phyloP scores from a whole-genome alignment of 2,888 invertebrate genomes.

The Conops quadrifasciatus region DNA sequence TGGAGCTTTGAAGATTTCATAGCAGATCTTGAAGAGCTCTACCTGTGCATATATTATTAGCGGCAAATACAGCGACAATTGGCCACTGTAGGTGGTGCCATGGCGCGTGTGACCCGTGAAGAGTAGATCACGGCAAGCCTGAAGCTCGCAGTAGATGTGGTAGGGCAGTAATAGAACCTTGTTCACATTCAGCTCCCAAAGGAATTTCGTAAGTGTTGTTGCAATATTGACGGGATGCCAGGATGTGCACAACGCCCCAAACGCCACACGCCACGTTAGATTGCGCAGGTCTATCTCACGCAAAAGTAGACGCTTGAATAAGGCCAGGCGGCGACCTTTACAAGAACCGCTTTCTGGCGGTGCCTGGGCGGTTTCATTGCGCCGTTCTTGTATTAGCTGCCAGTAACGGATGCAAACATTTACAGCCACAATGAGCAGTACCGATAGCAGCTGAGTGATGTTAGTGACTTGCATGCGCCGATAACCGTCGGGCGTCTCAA shows the following conservation, averaged over 20 bases:
- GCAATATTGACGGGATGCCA: conserved; percentile 65
- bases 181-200: conserved; percentile 59
- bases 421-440: conserved; percentile 72
- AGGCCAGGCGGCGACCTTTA: conserved; percentile 45
- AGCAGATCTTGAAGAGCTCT: conserved; percentile 57
- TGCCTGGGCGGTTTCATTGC: conserved; percentile 46
- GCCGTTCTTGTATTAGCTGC: conserved; percentile 57
- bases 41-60: conserved; percentile 58
- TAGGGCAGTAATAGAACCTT: conserved; percentile 56
- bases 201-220: conserved; percentile 54
- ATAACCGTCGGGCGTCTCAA: conserved; percentile 71
- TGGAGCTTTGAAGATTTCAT: conserved; percentile 60
- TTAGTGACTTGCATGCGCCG: conserved; percentile 52
- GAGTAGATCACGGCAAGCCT: conserved; percentile 56
- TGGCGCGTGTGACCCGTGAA: conserved; percentile 55
- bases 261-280: conserved; percentile 61
- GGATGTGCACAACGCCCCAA: conserved; percentile 62
- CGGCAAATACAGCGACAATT: conserved; percentile 58
- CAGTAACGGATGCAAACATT: conserved; percentile 72
- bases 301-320: conserved; percentile 56
- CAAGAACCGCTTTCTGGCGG: background rate
- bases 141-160: conserved; percentile 53
- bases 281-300: conserved; percentile 60
- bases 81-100: conserved; percentile 55
- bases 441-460: conserved; percentile 67